Evolutionary conservation across 2,113 vertebrate genomes (phyloP), one percentile per base, ranked within the genome.

Genomic region (Xiphophorus hellerii): DNA sequence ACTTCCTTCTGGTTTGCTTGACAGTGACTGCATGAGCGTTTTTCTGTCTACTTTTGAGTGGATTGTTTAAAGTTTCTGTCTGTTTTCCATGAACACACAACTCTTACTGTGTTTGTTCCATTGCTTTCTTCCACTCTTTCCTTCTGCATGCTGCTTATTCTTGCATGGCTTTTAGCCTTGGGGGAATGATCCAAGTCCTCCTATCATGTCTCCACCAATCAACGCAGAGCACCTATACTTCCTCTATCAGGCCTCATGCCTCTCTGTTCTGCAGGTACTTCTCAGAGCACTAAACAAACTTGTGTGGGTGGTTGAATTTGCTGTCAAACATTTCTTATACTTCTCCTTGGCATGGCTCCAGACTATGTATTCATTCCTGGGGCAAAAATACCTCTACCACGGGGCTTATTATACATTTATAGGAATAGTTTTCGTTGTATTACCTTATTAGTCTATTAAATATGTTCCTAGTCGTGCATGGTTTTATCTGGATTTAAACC

Each of bases 161-260:
- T 88, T 93, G 88, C 90, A 89, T 93, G 84, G 89, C 72, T 92
- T 48, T 89, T 89, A 94, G 94, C 89, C 91, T 91, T 91, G 91
- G 91, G 80, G 89, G 87, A 90, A 66, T 87, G 90, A 94, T 82
- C 87, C 84, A 89, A 94, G 93, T 76, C 80, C 93, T 89, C 88
- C 93, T 86, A 78, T 94, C 81, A 83, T 93, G 88, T 94, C 94
- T 90, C 94, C 94, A 85, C 92, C 94, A 87, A 80, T 94, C 91
- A 94, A 94, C 80, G 93, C 91, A 79, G 94, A 94, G 86, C 92
- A 95, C 39, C 93, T 95, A 51, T 94, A 91, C 91, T 95, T 95
- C 89, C 92, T 94, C 80, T 95, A 94, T 94, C 93, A 95, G 89
- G 87, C 92, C 17, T 91, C 92, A 58, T 91, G 92, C 82, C 87